Evolutionary conservation across 2,113 vertebrate species (phyloP).

Genomic region (Callipepla californica): DNA sequence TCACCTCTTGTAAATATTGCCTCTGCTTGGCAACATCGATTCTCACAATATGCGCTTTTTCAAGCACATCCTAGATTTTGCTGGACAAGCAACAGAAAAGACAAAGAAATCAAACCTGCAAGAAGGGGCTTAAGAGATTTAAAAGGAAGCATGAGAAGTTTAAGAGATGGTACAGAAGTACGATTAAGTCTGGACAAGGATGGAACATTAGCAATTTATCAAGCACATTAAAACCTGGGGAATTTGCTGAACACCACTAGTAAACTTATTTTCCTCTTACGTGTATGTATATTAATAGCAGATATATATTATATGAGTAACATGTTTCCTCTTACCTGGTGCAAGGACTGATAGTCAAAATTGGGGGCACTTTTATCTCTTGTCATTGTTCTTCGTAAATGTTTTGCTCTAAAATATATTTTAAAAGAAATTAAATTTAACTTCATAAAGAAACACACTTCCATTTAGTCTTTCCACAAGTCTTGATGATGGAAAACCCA

Average conservation of each 20-base stretch:
- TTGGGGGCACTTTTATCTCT: conserved; percentile 82
- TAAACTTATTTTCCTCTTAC: background rate
- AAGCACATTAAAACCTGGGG: background rate
- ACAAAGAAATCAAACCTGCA: background rate
- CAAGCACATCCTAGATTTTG: background rate
- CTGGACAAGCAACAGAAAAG: background rate
- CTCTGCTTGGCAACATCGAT: background rate
- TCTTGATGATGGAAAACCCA: background rate
- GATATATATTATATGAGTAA: background rate
- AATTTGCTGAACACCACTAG: background rate
- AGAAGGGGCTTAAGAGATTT: background rate
- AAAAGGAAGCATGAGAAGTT: background rate
- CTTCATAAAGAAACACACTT: background rate
- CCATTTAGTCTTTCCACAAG: background rate
- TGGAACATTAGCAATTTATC: background rate
- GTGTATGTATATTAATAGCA: background rate
- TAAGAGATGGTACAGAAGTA: background rate
- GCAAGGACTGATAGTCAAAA: conserved; percentile 75
- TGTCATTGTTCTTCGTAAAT: conserved; percentile 80
- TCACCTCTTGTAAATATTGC: background rate
- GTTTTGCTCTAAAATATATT: conserved; percentile 70
- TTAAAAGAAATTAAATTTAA: background rate
- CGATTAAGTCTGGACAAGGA: background rate
- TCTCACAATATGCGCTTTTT: background rate
- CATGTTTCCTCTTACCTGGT: conserved; percentile 78